A percentile compares a stretch with the other conserved stretches of the same genome.
Evolutionary conservation across 2,797 vertebrate species (phyloP).

Genomic region (Chrosomus eos): DNA sequence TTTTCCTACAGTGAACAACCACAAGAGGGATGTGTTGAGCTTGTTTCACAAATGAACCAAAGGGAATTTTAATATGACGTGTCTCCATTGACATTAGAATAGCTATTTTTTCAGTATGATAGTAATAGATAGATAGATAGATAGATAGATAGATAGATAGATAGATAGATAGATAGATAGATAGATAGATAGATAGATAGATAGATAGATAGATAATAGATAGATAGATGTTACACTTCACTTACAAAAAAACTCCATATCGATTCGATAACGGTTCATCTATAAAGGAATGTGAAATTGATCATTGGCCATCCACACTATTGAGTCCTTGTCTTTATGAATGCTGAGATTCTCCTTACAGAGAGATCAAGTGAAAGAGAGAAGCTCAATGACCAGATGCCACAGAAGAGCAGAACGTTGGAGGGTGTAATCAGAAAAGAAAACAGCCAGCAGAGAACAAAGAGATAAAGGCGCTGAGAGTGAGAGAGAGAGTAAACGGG

Average conservation of each 20-base stretch:
- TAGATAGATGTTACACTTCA: neutral
- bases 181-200: neutral
- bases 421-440: conserved; percentile 46
- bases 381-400: conserved; percentile 16
- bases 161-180: neutral
- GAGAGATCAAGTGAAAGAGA: neutral
- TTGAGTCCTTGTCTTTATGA: conserved; percentile 44
- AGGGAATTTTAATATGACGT: neutral
- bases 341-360: conserved; percentile 31
- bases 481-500: conserved; percentile 1
- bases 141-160: neutral
- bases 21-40: conserved; percentile 54
- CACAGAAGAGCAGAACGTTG: conserved; percentile 17
- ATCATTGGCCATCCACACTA: conserved; percentile 37
- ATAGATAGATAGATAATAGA: neutral
- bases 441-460: conserved; percentile 47
- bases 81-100: neutral
- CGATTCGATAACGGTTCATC: conserved; percentile 31
- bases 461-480: conserved; percentile 37
- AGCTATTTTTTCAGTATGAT: neutral
- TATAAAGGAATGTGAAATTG: conserved; percentile 24
- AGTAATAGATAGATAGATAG: neutral
- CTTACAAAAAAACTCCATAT: conserved; percentile 45
- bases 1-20: conserved; percentile 16
- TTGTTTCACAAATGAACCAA: neutral